These are phyloP conservation scores for Sinelater perroti DNA, from an alignment of 2,888 invertebrate species.

Conservation along the genomic window DNA sequence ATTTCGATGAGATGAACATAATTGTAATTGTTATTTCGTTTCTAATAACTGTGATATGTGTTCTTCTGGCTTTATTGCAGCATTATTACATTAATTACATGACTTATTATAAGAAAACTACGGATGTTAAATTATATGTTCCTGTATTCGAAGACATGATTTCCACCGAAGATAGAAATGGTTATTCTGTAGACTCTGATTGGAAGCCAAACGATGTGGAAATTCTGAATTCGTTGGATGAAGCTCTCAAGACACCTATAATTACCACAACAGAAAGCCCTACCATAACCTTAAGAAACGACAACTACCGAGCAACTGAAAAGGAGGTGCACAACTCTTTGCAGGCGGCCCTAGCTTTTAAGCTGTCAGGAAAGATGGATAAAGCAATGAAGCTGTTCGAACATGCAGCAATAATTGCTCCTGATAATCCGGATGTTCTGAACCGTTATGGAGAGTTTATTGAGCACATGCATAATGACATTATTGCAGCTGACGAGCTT, in stretches of 20 bases:
- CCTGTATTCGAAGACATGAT: conserved; percentile 59
- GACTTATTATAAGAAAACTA: conserved; percentile 44
- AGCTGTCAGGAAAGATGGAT: conserved; percentile 79
- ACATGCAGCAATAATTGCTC: conserved; percentile 91
- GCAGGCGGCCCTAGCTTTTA: conserved; percentile 86
- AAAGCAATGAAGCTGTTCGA: conserved; percentile 88
- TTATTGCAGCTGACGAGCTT: conserved; percentile 89
- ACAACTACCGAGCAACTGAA: conserved; percentile 55
- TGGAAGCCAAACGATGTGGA: conserved; percentile 45
- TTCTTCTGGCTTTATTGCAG: conserved; percentile 56
- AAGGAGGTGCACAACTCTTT: conserved; percentile 86
- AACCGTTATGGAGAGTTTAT: conserved; percentile 93
- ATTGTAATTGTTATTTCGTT: conserved; percentile 51
- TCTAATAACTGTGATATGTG: conserved; percentile 57
- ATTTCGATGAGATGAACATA: conserved; percentile 39
- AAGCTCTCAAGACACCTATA: conserved; percentile 47
- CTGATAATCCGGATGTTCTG: conserved; percentile 90
- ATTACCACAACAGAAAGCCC: conserved; percentile 26
- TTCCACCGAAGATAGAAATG: conserved; percentile 49
- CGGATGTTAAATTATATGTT: conserved; percentile 47
- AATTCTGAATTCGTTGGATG: conserved; percentile 51
- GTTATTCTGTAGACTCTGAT: conserved; percentile 40
- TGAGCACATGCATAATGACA: conserved; percentile 84
- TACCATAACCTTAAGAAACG: conserved; percentile 19
- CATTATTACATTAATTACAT: conserved; percentile 54